Base-by-base conservation (phyloP, 2,888 invertebrate species). In the Cenopis cana region DNA sequence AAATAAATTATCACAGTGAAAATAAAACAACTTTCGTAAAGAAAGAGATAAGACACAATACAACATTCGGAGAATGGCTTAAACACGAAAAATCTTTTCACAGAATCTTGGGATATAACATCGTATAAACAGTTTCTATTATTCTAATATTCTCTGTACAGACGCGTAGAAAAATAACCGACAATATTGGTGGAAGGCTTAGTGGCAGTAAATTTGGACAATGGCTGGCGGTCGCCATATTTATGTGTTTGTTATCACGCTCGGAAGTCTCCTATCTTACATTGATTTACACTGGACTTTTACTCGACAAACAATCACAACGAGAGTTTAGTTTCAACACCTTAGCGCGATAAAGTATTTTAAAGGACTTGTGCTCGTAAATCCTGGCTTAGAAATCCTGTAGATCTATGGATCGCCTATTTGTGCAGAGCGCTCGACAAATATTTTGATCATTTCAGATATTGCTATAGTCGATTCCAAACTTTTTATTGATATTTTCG, bases 221-320 rank as follows among this genome's bases (percentile, higher is more conserved):
- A 88, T 88, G 86, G 88, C 84, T 82, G 83, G 79, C 88, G 81
- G 84, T 85, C 83, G 81, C 82, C 82, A 80, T 89, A 89, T 90
- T 90, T 90, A 90, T 90, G 89, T 87, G 89, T 88, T 89, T 90
- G 89, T 89, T 90, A 89, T 89, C 89, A 88, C 85, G 79, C 85
- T 85, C 83, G 82, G 87, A 85, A 86, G 85, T 86, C 83, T 82
- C 84, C 84, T 86, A 88, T 88, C 88, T 85, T 83, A 82, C 82
- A 80, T 86, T 88, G 89, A 89, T 89, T 89, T 89, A 89, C 88
- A 84, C 82, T 78, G 79, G 79, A 81, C 82, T 81, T 80, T 80
- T 82, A 82, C 70, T 66, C 59, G 81, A 88, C 85, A 86, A 87
- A 89, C 88, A 87, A 84, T 86, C 85, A 85, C 84, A 82, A 82